Base-by-base conservation (phyloP, 2,888 invertebrate species). In the Carabus problematicus region DNA sequence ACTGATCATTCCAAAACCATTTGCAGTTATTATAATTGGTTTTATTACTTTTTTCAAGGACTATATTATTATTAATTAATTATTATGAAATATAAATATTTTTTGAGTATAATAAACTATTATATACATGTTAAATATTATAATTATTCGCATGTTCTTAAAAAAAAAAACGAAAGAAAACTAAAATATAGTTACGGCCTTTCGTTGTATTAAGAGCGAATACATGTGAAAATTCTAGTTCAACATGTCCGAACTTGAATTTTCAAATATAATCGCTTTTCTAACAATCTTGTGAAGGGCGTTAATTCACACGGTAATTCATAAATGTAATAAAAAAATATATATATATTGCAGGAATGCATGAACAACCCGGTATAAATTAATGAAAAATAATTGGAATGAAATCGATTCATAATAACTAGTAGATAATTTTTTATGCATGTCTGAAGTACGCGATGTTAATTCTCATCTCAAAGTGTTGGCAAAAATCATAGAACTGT, bases 31-130 rank as follows among this genome's bases (percentile, higher is more conserved):
- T 66, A 58, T 66, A 66, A 58, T 58, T 58, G 59, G 40, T 66
- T 66, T 66, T 66, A 66, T 66, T 66, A 59, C 47, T 66, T 66
- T 66, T 66, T 59, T 45, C 66, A 66, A 66, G 66, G 66, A 66
- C 59, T 66, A 66, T 66, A 66, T 52, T 45, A 45, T 29, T 29
- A 29, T 29, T 29, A 29, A 29, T 29, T 29, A 29, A 29, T 29
- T 29, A 29, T 64, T 66, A 66, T 66, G 66, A 66, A 66, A 66
- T 66, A 66, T 67, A 67, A 60, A 67, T 67, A 60, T 67, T 58
- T 66, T 67, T 67, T 60, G 67, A 67, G 45, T 60, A 66, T 67
- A 67, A 60, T 67, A 67, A 67, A 67, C 67, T 67, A 67, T 67
- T 67, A 67, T 67, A 67, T 67, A 67, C 67, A 67, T 67, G 67